A percentile compares a stretch with the other conserved stretches of the same genome.
Evolutionary conservation across 2,113 vertebrate species (phyloP).

Genomic region (Bothrops jararaca): DNA sequence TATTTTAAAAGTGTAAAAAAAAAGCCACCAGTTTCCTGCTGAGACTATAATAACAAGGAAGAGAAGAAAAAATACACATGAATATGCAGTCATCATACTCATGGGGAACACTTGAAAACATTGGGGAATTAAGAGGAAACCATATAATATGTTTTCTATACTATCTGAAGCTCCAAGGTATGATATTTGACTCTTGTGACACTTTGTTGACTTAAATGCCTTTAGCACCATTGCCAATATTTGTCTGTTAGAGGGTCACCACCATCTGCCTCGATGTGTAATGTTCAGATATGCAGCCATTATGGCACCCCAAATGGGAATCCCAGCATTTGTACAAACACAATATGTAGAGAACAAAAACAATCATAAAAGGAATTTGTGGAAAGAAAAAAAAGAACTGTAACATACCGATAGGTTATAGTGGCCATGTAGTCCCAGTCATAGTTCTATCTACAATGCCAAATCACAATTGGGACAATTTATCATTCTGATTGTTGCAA

Average conservation of each 20-base stretch:
- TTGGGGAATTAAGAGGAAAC: neutral
- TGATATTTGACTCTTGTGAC: neutral
- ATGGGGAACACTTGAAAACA: neutral
- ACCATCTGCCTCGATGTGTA: neutral
- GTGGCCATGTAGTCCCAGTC: neutral
- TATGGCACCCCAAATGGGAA: neutral
- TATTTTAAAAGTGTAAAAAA: neutral
- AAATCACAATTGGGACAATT: neutral
- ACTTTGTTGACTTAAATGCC: neutral
- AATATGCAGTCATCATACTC: neutral
- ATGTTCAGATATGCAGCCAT: neutral
- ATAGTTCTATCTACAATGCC: neutral
- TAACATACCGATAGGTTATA: neutral
- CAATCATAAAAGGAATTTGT: neutral
- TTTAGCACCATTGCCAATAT: neutral
- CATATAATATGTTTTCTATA: neutral
- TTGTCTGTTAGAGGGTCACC: neutral
- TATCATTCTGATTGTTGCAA: neutral
- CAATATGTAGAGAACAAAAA: neutral
- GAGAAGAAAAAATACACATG: neutral
- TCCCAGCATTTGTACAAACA: neutral
- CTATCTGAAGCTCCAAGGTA: neutral
- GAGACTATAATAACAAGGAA: neutral
- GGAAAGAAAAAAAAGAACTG: neutral
- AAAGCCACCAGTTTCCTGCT: neutral